Evolutionary conservation across 2,888 invertebrate genomes (phyloP).

Genomic region (Choreutis nemorana): DNA sequence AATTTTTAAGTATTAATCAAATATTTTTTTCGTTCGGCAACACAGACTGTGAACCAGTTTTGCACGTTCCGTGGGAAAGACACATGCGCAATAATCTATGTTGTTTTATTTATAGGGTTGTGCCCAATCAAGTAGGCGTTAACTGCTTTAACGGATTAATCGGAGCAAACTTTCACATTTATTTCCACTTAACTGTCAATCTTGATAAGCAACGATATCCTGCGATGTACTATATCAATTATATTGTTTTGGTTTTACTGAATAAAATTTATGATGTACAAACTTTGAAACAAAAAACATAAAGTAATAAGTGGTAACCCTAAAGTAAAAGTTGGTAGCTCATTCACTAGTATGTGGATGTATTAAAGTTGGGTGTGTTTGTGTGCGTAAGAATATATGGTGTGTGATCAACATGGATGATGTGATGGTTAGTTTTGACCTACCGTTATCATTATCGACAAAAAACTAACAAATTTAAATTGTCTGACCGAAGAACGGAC

Average conservation of each 20-base stretch:
- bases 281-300: too few species aligned
- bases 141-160: constrained; percentile 12
- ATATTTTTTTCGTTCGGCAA: too few species aligned
- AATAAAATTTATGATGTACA: too few species aligned
- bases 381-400: constrained; percentile 16
- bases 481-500: constrained; percentile 25
- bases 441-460: constrained; percentile 27
- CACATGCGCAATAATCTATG: constrained; percentile 48
- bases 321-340: constrained; percentile 34
- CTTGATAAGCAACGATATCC: constrained; percentile 15
- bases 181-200: constrained; percentile 9
- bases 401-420: constrained; percentile 18
- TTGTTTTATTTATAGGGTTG: constrained; percentile 52
- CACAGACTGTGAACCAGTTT: constrained; percentile 51
- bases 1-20: too few species aligned
- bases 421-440: constrained; percentile 24
- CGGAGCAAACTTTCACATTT: constrained; percentile 25
- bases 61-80: constrained; percentile 60
- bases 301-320: constrained; percentile 40
- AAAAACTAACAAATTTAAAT: constrained; percentile 21
- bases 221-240: too few species aligned
- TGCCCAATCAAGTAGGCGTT: constrained; percentile 11
- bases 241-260: too few species aligned
- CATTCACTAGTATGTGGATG: constrained; percentile 34
- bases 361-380: constrained; percentile 12